Conservation (phyloP, 2,797 vertebrate genomes). For the Alauda arvensis region DNA sequence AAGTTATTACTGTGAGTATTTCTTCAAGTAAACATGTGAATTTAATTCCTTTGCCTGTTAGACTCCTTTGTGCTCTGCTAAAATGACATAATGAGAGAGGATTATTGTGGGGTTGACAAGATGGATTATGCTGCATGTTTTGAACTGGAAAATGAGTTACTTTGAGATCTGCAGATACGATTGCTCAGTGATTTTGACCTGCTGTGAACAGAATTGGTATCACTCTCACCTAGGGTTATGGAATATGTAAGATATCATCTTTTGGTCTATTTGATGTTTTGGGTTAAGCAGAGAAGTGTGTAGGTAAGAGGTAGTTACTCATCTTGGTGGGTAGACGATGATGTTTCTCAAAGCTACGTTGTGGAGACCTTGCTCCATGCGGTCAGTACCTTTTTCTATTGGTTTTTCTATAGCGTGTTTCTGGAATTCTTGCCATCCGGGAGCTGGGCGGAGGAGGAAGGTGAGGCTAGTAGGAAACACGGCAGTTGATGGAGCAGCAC, state of each 20-base stretch:
- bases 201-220: not conserved
- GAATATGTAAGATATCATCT: fast-evolving
- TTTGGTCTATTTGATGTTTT: not conserved
- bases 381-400: fast-evolving
- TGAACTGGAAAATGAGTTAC: not conserved
- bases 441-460: not conserved
- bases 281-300: not conserved
- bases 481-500: fast-evolving
- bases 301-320: not conserved
- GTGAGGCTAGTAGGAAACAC: not conserved
- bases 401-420: not conserved
- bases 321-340: not conserved
- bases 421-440: not conserved
- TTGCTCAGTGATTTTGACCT: not conserved
- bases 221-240: fast-evolving
- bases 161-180: not conserved
- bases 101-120: not conserved
- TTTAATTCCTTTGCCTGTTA: not conserved
- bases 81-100: not conserved
- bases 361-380: not conserved
- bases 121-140: not conserved
- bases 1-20: not conserved
- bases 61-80: not conserved
- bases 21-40: not conserved
- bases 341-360: not conserved